Evolutionary conservation across 2,888 invertebrate species (phyloP).

Genomic region (Heliconius ethilla): DNA sequence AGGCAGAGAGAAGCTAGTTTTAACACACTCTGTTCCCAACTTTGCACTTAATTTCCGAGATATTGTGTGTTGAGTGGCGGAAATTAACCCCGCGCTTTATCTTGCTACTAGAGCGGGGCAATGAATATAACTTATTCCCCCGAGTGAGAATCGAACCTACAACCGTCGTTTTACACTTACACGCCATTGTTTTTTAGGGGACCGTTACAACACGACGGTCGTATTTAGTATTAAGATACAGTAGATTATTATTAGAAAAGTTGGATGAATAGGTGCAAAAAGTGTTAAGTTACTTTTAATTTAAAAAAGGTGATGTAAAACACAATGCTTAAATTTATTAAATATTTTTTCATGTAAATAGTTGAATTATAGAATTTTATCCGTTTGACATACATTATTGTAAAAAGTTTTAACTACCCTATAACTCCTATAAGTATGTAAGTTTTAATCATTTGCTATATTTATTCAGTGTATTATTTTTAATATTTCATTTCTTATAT

Average conservation of each 20-base stretch:
- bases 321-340: too few species aligned
- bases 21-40: not conserved
- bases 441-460: not conserved
- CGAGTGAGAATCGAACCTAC: not conserved
- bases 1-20: not conserved
- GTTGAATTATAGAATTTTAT: not conserved
- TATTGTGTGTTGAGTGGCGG: too few species aligned
- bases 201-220: not conserved
- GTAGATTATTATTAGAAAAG: too few species aligned
- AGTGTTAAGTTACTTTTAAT: not conserved
- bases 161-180: not conserved
- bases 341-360: too few species aligned
- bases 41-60: too few species aligned
- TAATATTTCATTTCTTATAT: not conserved
- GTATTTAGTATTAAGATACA: too few species aligned
- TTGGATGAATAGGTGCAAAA: too few species aligned
- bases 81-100: not conserved
- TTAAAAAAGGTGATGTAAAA: not conserved
- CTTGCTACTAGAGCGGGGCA: not conserved
- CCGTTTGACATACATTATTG: not conserved
- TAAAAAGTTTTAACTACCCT: not conserved
- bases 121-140: too few species aligned
- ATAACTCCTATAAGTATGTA: not conserved
- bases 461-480: not conserved
- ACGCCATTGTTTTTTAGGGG: too few species aligned